Evolutionary conservation across 2,888 invertebrate genomes (phyloP).

Genomic region (Harpalus rubripes): DNA sequence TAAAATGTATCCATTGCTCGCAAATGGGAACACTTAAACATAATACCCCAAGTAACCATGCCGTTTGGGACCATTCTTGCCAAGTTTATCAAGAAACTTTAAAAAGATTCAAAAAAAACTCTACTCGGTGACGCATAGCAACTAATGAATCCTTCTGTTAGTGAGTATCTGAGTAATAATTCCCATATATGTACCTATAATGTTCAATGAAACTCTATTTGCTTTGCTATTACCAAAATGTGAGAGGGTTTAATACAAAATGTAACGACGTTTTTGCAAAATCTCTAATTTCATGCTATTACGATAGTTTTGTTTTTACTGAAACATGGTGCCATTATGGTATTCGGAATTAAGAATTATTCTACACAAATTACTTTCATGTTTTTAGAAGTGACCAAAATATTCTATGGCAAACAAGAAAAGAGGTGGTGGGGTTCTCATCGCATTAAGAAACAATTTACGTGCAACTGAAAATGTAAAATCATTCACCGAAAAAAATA

Average conservation of each 20-base stretch:
- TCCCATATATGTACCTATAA: not conserved
- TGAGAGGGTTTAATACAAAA: not conserved
- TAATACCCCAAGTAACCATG: not conserved
- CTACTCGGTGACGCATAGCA: not conserved
- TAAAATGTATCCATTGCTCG: constrained; percentile 19
- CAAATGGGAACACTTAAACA: not conserved
- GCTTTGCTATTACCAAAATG: not conserved
- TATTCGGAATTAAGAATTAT: not conserved
- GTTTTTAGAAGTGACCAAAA: not conserved
- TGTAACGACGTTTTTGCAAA: not conserved
- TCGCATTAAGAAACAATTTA: not conserved
- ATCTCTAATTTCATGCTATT: not conserved
- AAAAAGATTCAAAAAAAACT: not conserved
- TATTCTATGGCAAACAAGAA: not conserved
- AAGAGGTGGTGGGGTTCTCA: not conserved
- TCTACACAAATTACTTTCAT: not conserved
- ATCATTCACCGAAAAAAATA: not conserved
- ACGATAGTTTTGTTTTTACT: not conserved
- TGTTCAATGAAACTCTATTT: not conserved
- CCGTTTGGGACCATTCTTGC: not conserved
- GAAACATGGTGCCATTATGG: not conserved
- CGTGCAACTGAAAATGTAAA: not conserved
- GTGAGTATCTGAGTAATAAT: not conserved
- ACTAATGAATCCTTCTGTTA: not conserved
- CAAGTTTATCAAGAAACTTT: too few species aligned